Evolutionary conservation across 2,888 invertebrate species (phyloP).

Genomic region (Drosophila nigricruria): DNA sequence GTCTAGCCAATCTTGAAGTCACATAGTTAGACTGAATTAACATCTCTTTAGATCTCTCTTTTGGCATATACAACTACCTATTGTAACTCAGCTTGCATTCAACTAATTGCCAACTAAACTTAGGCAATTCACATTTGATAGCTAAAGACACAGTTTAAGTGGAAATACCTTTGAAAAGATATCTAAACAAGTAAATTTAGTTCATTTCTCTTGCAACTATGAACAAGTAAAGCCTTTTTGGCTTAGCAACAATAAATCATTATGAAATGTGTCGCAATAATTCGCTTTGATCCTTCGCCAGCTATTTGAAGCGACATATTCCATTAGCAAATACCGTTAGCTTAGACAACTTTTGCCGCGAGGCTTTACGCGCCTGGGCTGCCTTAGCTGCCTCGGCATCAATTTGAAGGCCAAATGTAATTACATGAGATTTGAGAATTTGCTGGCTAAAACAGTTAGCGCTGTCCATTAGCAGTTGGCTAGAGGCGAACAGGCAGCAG

Average conservation of each 20-base stretch:
- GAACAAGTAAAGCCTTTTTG: background rate
- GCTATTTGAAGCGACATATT: background rate
- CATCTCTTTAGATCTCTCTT: background rate
- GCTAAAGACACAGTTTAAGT: background rate
- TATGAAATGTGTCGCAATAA: background rate
- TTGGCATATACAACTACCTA: background rate
- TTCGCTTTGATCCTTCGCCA: background rate
- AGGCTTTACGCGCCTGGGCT: background rate
- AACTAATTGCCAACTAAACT: background rate
- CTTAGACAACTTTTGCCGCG: conserved; percentile 3
- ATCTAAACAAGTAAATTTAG: too few relatives aligned
- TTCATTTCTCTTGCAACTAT: background rate
- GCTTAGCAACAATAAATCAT: background rate
- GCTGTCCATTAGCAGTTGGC: conserved; percentile 37
- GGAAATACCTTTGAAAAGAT: too few relatives aligned
- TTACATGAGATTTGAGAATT: conserved; percentile 36
- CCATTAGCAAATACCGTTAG: conserved; percentile 18
- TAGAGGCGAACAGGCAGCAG: conserved; percentile 4
- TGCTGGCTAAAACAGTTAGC: conserved; percentile 33
- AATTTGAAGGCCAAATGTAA: conserved; percentile 42
- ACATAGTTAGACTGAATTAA: too few relatives aligned
- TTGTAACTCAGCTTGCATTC: background rate
- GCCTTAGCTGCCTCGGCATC: conserved; percentile 1
- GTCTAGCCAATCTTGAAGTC: background rate
- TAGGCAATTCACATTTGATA: background rate